Evolutionary conservation across 2,113 vertebrate genomes (phyloP).

Genomic region (Saimiri boliviensis): DNA sequence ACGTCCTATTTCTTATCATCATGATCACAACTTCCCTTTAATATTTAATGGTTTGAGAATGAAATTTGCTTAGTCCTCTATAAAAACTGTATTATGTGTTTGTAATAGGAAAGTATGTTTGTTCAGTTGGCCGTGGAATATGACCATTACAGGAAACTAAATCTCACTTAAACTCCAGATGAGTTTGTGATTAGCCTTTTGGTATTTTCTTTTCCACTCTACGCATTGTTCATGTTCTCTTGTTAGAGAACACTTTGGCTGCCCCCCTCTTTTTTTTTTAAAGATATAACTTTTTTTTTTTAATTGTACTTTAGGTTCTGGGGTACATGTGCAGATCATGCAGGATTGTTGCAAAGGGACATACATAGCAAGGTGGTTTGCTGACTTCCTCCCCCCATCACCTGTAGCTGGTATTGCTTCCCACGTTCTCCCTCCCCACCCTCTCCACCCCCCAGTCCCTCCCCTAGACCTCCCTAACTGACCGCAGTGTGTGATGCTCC

Average conservation of each 20-base stretch:
- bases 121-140: not conserved
- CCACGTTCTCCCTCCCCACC: too few relatives aligned
- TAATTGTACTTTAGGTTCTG: too few relatives aligned
- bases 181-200: not conserved
- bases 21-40: not conserved
- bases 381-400: too few relatives aligned
- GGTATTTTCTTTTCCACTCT: not conserved
- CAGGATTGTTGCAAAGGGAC: too few relatives aligned
- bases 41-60: not conserved
- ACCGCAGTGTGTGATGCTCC: too few relatives aligned
- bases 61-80: not conserved
- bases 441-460: too few relatives aligned
- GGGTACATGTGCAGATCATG: too few relatives aligned
- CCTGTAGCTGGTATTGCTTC: too few relatives aligned
- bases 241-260: not conserved
- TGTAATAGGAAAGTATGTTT: not conserved
- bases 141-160: not conserved
- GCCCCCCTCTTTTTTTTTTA: too few relatives aligned
- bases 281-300: too few relatives aligned
- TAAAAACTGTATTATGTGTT: not conserved
- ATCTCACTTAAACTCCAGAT: not conserved
- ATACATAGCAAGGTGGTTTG: too few relatives aligned
- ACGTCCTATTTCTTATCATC: not conserved
- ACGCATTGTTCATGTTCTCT: not conserved
- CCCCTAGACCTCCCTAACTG: too few relatives aligned